Evolutionary conservation across 2,113 vertebrate species (phyloP).

Genomic region (Caloenas nicobarica): DNA sequence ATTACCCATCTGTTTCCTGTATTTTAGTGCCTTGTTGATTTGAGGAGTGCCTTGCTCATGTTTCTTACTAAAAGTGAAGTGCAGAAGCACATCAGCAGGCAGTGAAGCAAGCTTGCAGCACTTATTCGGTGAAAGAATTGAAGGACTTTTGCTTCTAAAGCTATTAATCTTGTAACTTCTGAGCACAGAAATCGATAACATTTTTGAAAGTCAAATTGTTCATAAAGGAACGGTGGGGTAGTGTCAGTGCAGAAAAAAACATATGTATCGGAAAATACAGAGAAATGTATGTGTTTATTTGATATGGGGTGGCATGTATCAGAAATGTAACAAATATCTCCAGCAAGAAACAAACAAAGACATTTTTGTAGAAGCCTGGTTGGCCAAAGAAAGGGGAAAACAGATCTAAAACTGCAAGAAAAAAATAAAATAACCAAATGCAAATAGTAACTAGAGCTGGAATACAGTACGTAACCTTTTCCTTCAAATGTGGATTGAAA

Average conservation of each 20-base stretch:
- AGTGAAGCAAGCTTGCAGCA: neutral
- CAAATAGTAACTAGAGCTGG: constrained; percentile 44
- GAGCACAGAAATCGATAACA: constrained; percentile 22
- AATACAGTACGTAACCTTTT: constrained; percentile 51
- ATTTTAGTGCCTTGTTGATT: constrained; percentile 51
- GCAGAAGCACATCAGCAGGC: constrained; percentile 13
- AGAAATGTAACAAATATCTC: neutral
- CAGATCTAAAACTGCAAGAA: neutral
- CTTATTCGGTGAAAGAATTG: neutral
- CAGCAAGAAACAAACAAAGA: neutral
- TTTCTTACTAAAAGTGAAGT: neutral
- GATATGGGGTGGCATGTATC: neutral
- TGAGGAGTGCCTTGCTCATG: neutral
- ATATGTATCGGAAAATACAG: neutral
- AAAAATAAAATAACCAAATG: constrained; percentile 41
- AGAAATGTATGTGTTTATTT: neutral
- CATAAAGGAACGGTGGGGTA: constrained; percentile 4
- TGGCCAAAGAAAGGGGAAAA: neutral
- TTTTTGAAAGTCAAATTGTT: constrained; percentile 53
- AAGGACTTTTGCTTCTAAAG: constrained; percentile 20
- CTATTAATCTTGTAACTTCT: constrained; percentile 28
- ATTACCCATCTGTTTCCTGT: constrained; percentile 47
- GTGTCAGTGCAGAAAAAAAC: neutral
- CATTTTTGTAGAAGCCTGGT: neutral
- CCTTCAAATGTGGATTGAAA: constrained; percentile 69